Base-by-base conservation (phyloP, 2,888 invertebrate genomes). In the Aphidius colemani region DNA sequence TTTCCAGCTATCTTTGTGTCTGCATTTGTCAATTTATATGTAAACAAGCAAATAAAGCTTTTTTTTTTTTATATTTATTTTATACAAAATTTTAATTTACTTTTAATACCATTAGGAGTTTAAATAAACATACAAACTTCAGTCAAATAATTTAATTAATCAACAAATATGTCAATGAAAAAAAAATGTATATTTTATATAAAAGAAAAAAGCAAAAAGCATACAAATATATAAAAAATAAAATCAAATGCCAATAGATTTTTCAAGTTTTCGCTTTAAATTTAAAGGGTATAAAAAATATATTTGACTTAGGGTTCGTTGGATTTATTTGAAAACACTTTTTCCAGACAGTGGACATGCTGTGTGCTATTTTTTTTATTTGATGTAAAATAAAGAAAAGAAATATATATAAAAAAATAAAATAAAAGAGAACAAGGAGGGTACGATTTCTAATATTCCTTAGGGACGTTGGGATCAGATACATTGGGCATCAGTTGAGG, bases 361-460 rank as follows among this genome's bases (percentile, higher is more conserved):
- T 55, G 48, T 66, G 61, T 44, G 9, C 50, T 11, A 57, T 43
- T 43, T 51, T 49, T 9, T 50, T 48, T 59, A 58, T 59, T 59
- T 49, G 53, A 51, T 59, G 59, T 59, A 58, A 57, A 53, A 53
- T 11, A 10, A 53, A 61, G 46, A 53, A 13, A 30, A 40, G 46
- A 51, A 18, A 50, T 41, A n/a, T 39, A 11, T 49, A 46, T 61
- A 53, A 44, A 69, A 68, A 60, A 66, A 66, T 10, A 7, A 44
- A 55, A 59, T 41, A 30, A 18, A 49, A 59, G 63, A 66, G 55
- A 66, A n/a, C n/a, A n/a, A n/a, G 30, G 50, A 70, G 65, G 69
- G 72, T 69, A 72, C 74, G 77, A 76, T 77, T 79, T 75, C 74
- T 77, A 76, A 78, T 78, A 79, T 79, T 74, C 79, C 78, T 77